Conservation (phyloP, 1,140 invertebrate species). For the Sminthurinus signatus region DNA sequence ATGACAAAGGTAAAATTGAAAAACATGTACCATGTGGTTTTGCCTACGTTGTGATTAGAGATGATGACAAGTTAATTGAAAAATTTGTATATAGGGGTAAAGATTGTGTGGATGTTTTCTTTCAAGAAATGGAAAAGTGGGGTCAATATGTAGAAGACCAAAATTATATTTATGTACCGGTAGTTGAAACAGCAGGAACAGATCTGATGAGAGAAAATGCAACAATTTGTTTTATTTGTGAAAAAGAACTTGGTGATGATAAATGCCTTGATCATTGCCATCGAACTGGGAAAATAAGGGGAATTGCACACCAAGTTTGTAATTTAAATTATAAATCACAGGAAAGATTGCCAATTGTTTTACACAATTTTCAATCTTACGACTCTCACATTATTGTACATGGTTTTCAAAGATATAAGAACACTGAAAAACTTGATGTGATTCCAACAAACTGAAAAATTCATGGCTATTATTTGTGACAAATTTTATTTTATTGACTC, state of each 20-base stretch:
- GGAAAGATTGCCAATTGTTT: neutral
- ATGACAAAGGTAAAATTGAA: neutral
- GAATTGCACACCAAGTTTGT: neutral
- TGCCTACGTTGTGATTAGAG: constrained; percentile 1
- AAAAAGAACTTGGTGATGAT: neutral
- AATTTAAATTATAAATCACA: constrained; percentile 11
- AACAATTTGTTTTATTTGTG: constrained; percentile 11
- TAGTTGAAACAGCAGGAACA: no score
- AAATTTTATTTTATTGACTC: constrained; percentile 20
- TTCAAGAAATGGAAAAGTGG: neutral
- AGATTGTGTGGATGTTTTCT: constrained; percentile 14
- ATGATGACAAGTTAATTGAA: neutral
- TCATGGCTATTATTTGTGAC: constrained; percentile 12
- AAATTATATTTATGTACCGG: no score
- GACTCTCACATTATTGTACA: constrained; percentile 19
- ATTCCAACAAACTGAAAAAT: constrained; percentile 25
- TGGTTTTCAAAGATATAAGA: constrained; percentile 9
- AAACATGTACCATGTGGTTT: constrained; percentile 12
- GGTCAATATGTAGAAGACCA: neutral
- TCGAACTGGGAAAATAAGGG: neutral
- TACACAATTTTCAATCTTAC: constrained; percentile 19
- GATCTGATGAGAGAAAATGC: neutral
- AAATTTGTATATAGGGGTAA: neutral
- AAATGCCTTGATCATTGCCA: constrained; percentile 13
- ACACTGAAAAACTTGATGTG: constrained; percentile 4